Base-by-base conservation (phyloP, 2,888 invertebrate species). In the Thereva unica region DNA sequence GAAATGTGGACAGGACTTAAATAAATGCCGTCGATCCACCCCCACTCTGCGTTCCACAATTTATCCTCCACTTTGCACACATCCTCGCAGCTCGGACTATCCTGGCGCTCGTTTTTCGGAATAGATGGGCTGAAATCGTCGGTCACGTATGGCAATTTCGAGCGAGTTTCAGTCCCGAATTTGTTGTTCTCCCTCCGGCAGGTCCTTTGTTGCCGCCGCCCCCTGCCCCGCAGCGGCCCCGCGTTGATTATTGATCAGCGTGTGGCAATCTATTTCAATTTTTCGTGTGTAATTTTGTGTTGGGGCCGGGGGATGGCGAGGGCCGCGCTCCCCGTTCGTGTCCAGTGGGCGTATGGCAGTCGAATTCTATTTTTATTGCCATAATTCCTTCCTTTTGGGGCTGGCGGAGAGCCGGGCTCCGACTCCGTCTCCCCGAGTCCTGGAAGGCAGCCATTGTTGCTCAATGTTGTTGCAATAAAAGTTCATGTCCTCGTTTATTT, bases 401-500 rank as follows among this genome's bases (percentile, higher is more conserved):
- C 38, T 4, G 55, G 8, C 35, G 50, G 61, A 2, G 4, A 50
- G 61, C 50, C 40, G 41, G 40, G 23, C 40, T 34, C 61, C 40
- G 41, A 42, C 49, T 49, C 49, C 49, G 12, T 7, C 9, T 9
- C n/a, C 38, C 47, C 9, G 12, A 23, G 23, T 23, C 23, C 23
- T 23, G 23, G 23, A 23, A 2, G 50, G 41, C 50, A 38, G 35
- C 49, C 23, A 41, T 61, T 61, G 61, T 61, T 61, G 61, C 40
- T 61, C 49, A 10, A 64, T 53, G 53, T 53, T 53, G 64, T 45
- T 68, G 55, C 66, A 69, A 69, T 69, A 69, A 69, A 69, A 68
- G 59, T 69, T 69, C 69, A 69, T 69, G 69, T 68, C 67, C 64
- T 64, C 69, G 68, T 69, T 69, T 68, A 69, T 68, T 69, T 68